phyloP scores from a whole-genome alignment of 2,888 invertebrate species.

The Dusona sp. region DNA sequence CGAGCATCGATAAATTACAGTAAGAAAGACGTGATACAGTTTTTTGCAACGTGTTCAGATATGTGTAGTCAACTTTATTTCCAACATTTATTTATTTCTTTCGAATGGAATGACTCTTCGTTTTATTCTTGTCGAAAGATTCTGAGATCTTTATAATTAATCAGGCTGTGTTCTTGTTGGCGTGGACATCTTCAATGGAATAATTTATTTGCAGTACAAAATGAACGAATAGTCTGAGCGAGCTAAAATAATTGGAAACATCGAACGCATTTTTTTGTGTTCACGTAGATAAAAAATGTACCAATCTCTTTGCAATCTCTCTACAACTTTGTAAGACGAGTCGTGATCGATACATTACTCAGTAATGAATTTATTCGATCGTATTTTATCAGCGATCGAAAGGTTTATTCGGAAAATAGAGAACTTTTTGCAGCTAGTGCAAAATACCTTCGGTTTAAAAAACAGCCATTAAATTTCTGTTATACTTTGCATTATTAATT shows the following conservation, averaged over 20 bases:
- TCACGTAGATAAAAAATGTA: neutral
- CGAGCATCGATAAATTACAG: constrained; percentile 23
- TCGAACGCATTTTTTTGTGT: neutral
- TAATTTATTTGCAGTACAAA: neutral
- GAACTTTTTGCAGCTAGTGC: neutral
- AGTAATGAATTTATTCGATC: neutral
- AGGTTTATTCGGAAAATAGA: neutral
- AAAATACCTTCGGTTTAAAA: neutral
- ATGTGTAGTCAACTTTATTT: neutral
- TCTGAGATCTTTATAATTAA: constrained; percentile 7
- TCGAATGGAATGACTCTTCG: neutral
- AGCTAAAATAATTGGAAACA: neutral
- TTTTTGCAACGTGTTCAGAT: neutral
- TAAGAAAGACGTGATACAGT: neutral
- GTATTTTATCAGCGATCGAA: neutral
- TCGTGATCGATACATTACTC: constrained; percentile 36
- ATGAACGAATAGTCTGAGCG: neutral
- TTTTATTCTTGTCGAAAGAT: constrained; percentile 9
- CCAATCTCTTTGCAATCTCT: neutral
- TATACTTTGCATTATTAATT: constrained; percentile 26
- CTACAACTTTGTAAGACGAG: constrained; percentile 20
- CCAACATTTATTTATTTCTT: neutral
- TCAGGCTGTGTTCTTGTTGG: neutral
- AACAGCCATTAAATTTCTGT: constrained; percentile 22
- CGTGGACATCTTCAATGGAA: neutral